A percentile compares a stretch with the other conserved stretches of the same genome.
These are phyloP conservation scores for Etheostoma perlongum DNA, from an alignment of 2,797 vertebrate genomes.

Conservation along the genomic window DNA sequence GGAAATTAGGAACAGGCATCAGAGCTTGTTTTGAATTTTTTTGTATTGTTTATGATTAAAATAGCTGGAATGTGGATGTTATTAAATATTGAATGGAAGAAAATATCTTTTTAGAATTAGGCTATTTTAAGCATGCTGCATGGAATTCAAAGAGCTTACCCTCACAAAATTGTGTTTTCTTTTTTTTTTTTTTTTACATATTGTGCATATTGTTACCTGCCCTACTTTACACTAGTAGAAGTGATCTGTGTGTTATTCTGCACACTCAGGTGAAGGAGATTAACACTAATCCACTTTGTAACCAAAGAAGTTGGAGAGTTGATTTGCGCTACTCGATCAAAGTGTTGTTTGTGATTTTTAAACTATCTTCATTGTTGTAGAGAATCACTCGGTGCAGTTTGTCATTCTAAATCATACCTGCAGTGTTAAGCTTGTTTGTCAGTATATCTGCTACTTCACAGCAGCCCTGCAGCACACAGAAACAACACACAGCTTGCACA, in stretches of 20 bases:
- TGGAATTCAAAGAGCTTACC: background rate
- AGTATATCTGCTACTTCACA: slow-evolving; percentile 18
- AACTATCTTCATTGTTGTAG: slow-evolving; percentile 26
- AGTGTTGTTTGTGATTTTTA: slow-evolving; percentile 16
- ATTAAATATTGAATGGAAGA: background rate
- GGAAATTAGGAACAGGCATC: background rate
- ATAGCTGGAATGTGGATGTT: background rate
- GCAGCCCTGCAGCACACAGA: slow-evolving; percentile 31
- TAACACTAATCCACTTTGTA: slow-evolving; percentile 60
- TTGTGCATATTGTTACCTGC: slow-evolving; percentile 59
- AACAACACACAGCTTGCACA: slow-evolving; percentile 32
- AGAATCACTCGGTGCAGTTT: slow-evolving; percentile 17
- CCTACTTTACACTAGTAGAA: slow-evolving; percentile 49
- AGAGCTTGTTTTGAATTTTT: background rate
- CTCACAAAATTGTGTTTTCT: no score
- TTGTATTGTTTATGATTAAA: background rate
- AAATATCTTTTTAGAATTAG: background rate
- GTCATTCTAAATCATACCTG: background rate
- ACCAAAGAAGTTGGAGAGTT: slow-evolving; percentile 51
- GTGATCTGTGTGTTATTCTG: slow-evolving; percentile 48
- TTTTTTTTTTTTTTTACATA: background rate
- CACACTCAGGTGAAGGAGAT: slow-evolving; percentile 60
- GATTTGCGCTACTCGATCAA: slow-evolving; percentile 24
- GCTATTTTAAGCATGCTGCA: background rate
- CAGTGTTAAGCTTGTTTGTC: slow-evolving; percentile 19